Base-by-base conservation (phyloP, 1,140 invertebrate species). In the Heterodera carotae region DNA sequence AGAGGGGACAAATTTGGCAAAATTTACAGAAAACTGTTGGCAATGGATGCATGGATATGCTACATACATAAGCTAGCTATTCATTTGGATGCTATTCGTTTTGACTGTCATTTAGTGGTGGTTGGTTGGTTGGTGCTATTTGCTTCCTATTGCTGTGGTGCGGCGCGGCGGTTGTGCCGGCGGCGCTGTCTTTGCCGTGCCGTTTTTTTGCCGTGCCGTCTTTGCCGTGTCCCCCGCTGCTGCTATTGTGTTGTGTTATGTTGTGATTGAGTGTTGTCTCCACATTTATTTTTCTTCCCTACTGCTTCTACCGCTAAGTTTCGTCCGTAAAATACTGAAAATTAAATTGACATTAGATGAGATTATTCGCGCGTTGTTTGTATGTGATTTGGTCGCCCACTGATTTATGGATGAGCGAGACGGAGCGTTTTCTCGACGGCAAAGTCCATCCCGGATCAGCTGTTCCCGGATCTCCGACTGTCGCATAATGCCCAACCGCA, bases 381-480 rank as follows among this genome's bases (percentile, higher is more conserved):
- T 15, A 7, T 33, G 36, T 5, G 18, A 18, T 76, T 2, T 25
- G n/a, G 33, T 43, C n/a, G 33, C 29, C 56, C 56, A 87, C 85
- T 86, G 86, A 75, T 86, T 86, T 36, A 86, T 86, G 39, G 81
- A 84, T 18, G 77, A 81, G 48, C 86, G 74, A 8, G 85, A 86
- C 2, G 85, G 85, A 6, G 81, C 86, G 69, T 79, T 86, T n/a
- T 86, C 85, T n/a, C 76, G 53, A 25, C 69, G 74, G 66, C 84
- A 86, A 22, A 86, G 64, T 10, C 85, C 85, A 62, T 86, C 86
- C n/a, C 68, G 33, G 25, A 86, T 87, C 18, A 86, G 69, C 59
- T 87, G 85, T 60, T 86, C 86, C 22, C 85, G 79, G 48, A 86
- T 86, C 67, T 86, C 86, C 31, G 84, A 86, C 74, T 86, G 85